Conservation (phyloP, 2,797 vertebrate genomes). For the Neosilurus mollespiculum region DNA sequence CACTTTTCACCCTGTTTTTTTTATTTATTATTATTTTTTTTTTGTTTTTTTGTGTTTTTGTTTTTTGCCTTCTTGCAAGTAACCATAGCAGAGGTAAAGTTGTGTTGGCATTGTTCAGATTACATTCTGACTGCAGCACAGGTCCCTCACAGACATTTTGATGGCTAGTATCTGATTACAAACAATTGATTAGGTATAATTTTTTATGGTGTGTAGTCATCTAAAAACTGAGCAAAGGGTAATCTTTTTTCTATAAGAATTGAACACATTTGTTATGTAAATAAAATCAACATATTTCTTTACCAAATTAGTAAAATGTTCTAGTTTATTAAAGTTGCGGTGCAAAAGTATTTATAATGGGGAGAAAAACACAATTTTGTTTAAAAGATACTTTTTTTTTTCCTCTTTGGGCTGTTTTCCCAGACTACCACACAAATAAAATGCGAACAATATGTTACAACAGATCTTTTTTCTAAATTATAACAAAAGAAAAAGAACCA, state of each 20-base stretch:
- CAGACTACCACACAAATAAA: background rate
- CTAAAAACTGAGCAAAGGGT: background rate
- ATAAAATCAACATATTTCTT: background rate
- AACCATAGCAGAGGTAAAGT: background rate
- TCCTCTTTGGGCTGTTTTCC: background rate
- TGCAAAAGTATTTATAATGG: background rate
- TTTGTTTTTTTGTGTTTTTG: no score
- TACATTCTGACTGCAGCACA: background rate
- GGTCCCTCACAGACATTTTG: background rate
- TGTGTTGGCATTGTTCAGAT: no score
- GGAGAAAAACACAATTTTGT: background rate
- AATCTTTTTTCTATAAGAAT: background rate
- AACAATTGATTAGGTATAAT: background rate
- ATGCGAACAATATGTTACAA: background rate
- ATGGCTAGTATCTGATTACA: background rate
- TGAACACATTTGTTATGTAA: background rate
- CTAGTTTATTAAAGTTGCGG: background rate
- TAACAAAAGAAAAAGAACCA: background rate
- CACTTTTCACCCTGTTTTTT: background rate
- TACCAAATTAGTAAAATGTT: background rate
- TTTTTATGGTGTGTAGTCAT: background rate
- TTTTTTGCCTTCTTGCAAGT: background rate
- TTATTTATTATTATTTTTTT: no score
- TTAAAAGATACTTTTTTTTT: background rate
- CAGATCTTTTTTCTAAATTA: background rate